phyloP scores from a whole-genome alignment of 2,888 invertebrate genomes.

The Meteorus colon region DNA sequence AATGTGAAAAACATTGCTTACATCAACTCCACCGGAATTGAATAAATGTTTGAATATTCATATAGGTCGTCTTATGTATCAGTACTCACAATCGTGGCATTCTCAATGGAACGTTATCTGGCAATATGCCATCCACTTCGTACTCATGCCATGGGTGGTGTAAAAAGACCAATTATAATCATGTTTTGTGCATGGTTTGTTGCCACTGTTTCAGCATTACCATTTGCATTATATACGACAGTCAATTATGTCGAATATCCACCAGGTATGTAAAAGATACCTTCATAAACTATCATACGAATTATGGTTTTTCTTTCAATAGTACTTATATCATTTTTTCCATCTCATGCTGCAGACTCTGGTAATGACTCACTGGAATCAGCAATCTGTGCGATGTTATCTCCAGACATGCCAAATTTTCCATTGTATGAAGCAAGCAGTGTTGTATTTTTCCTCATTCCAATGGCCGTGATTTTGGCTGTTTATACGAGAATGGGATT shows the following conservation, averaged over 20 bases:
- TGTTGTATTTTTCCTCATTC: slow-evolving; percentile 86
- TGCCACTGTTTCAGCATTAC: slow-evolving; percentile 83
- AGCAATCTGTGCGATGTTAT: slow-evolving; percentile 86
- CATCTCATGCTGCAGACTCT: slow-evolving; percentile 68
- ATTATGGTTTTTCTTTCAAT: neutral
- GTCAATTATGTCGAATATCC: slow-evolving; percentile 86
- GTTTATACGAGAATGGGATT: slow-evolving; percentile 87
- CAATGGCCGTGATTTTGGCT: slow-evolving; percentile 82
- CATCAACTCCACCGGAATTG: neutral
- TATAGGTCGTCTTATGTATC: slow-evolving; percentile 91
- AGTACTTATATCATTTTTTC: slow-evolving; percentile 20
- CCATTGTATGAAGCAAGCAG: slow-evolving; percentile 88
- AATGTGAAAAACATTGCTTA: neutral
- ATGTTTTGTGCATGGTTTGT: slow-evolving; percentile 86
- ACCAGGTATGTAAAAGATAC: slow-evolving; percentile 74
- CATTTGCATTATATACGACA: slow-evolving; percentile 84
- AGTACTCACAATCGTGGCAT: slow-evolving; percentile 92
- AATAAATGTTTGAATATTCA: slow-evolving; percentile 51
- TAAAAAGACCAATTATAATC: slow-evolving; percentile 86
- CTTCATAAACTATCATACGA: neutral
- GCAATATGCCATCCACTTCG: slow-evolving; percentile 93
- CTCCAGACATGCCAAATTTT: slow-evolving; percentile 75
- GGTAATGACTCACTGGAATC: slow-evolving; percentile 79
- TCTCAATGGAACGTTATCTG: slow-evolving; percentile 91
- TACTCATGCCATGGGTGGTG: slow-evolving; percentile 87